A percentile compares a stretch with the other conserved stretches of the same genome.
These are phyloP conservation scores for Colius striatus DNA, from an alignment of 2,113 vertebrate genomes.

Conservation along the genomic window DNA sequence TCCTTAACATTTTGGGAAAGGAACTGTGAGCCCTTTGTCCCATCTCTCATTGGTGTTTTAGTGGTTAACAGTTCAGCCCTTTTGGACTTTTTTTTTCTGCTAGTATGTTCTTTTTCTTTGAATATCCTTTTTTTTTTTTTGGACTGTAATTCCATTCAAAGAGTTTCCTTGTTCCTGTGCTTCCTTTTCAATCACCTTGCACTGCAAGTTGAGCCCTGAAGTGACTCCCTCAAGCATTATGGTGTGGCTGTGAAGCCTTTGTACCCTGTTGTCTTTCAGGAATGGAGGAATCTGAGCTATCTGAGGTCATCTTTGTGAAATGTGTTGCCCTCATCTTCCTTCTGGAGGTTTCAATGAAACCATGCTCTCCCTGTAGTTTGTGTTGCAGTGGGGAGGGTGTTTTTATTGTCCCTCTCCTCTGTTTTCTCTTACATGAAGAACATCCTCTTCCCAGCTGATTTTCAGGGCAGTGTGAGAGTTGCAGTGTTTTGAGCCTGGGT, in stretches of 20 bases:
- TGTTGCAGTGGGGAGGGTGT: fast-evolving
- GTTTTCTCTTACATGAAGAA: fast-evolving
- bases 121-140: fast-evolving
- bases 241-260: fast-evolving
- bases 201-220: fast-evolving
- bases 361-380: fast-evolving
- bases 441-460: not conserved
- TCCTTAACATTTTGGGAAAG: slow-evolving; percentile 28
- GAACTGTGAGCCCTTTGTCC: too few species aligned
- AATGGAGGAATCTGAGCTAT: not conserved
- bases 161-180: fast-evolving
- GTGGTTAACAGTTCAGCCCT: too few species aligned
- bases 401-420: not conserved
- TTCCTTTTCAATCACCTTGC: fast-evolving
- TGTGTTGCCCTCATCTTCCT: not conserved
- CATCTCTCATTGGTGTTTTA: too few species aligned
- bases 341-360: fast-evolving
- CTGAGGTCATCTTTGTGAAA: not conserved
- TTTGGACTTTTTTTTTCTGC: too few species aligned
- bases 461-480: fast-evolving
- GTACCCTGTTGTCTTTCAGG: fast-evolving
- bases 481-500: not conserved
- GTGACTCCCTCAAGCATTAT: fast-evolving
- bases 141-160: fast-evolving
- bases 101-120: fast-evolving